Conservation (phyloP, 2,797 vertebrate species). For the Mormyrus hasselquistii region DNA sequence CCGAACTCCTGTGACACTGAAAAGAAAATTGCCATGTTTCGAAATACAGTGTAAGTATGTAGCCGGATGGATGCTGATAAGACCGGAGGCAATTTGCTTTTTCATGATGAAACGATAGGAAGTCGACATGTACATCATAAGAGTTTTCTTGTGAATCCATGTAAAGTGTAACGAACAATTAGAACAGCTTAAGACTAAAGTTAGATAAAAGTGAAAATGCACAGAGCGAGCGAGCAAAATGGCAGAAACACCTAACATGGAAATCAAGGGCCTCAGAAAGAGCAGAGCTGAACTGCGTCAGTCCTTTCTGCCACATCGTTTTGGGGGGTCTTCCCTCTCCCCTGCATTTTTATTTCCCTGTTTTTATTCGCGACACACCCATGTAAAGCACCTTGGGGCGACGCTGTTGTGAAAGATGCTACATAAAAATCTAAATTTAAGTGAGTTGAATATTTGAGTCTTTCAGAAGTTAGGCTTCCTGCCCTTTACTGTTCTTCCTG, state of each 20-base stretch:
- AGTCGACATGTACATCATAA: not conserved
- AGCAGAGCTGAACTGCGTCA: not conserved
- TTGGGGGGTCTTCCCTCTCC: not conserved
- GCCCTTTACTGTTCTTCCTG: not conserved
- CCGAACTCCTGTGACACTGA: not conserved
- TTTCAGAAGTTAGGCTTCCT: not conserved
- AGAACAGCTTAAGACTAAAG: not conserved
- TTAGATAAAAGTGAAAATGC: not conserved
- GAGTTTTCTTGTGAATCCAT: not conserved
- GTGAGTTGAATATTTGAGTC: not conserved
- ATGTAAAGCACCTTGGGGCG: not conserved
- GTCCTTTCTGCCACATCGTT: not conserved
- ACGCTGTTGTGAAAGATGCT: not conserved
- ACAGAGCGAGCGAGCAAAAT: not conserved
- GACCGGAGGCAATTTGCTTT: not conserved
- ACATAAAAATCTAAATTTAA: not conserved
- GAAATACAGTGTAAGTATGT: not conserved
- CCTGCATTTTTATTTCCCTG: not conserved
- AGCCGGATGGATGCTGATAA: not conserved
- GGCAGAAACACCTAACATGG: not conserved
- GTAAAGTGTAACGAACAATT: not conserved
- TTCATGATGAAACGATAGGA: not conserved
- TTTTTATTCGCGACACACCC: not conserved
- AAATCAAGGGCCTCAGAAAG: not conserved
- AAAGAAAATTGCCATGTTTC: not conserved